A percentile compares a stretch with the other conserved stretches of the same genome.
Conservation (phyloP, 1,140 invertebrate species). For the Megathymus violae region DNA sequence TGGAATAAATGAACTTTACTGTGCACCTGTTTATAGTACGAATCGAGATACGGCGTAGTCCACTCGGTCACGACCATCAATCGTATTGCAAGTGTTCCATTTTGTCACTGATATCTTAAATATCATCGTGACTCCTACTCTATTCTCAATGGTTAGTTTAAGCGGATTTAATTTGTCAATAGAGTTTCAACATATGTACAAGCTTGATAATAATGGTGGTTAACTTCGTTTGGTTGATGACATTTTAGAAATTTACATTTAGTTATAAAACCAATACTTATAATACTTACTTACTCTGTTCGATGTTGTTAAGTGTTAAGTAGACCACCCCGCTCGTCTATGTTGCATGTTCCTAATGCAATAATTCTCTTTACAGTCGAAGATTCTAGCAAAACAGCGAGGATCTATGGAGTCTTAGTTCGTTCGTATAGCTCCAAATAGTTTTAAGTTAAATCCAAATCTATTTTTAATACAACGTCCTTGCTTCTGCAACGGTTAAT, state of each 20-base stretch:
- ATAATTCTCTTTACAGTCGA: too few species aligned
- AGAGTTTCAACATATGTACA: constrained; percentile 1
- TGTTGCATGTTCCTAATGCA: too few species aligned
- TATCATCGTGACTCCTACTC: constrained; percentile 11
- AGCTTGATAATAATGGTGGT: background rate
- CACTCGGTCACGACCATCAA: constrained; percentile 11
- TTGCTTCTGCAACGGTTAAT: constrained; percentile 1
- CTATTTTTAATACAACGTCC: constrained; percentile 16
- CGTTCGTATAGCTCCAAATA: too few species aligned
- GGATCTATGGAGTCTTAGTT: background rate
- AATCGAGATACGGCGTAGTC: constrained; percentile 4
- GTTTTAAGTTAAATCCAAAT: constrained; percentile 17
- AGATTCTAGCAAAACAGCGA: too few species aligned
- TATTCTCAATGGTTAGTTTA: constrained; percentile 1
- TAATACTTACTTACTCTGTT: too few species aligned
- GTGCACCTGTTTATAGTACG: constrained; percentile 10
- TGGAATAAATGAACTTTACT: background rate
- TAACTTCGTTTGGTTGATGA: background rate
- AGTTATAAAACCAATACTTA: too few species aligned
- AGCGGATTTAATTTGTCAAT: constrained; percentile 15
- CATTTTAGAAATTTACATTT: too few species aligned
- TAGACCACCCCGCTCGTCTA: too few species aligned
- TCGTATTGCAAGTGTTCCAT: constrained; percentile 13
- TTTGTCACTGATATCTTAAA: constrained; percentile 11
- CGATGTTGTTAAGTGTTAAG: too few species aligned